phyloP scores from a whole-genome alignment of 2,797 vertebrate species.

The Apogon talboti region DNA sequence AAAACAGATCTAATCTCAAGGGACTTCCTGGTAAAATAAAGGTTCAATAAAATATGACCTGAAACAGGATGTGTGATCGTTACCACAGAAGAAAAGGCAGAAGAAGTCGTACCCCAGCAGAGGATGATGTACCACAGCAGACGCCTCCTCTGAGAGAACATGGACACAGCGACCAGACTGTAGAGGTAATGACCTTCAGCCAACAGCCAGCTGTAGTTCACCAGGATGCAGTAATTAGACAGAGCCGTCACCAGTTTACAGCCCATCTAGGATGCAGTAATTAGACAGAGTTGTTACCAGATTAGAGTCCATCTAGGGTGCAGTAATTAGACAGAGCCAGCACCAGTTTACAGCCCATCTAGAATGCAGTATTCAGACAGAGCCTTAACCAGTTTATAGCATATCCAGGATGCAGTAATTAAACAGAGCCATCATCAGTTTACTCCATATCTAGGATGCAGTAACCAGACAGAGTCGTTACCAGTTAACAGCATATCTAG shows the following conservation, averaged over 20 bases:
- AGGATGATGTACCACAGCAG: slow-evolving; percentile 86
- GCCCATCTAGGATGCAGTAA: slow-evolving; percentile 78
- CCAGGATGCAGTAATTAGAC: slow-evolving; percentile 91
- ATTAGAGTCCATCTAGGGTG: slow-evolving; percentile 86
- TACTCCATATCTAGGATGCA: slow-evolving; percentile 78
- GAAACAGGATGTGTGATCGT: too few relatives aligned
- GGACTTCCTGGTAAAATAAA: too few relatives aligned
- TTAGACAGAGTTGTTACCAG: slow-evolving; percentile 80
- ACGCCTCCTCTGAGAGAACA: slow-evolving; percentile 86
- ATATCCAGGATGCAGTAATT: too few relatives aligned
- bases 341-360: too few relatives aligned
- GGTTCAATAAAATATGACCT: too few relatives aligned
- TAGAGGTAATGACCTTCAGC: slow-evolving; percentile 92
- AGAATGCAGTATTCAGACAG: too few relatives aligned
- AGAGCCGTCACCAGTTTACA: slow-evolving; percentile 88
- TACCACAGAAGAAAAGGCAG: too few relatives aligned
- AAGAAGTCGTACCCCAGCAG: slow-evolving; percentile 85
- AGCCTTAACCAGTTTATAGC: too few relatives aligned
- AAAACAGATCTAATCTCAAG: too few relatives aligned
- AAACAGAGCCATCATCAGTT: too few relatives aligned
- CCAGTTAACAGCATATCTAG: slow-evolving; percentile 87
- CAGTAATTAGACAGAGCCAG: not conserved
- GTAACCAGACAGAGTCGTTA: slow-evolving; percentile 89
- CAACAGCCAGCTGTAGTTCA: slow-evolving; percentile 91
- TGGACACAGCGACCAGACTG: slow-evolving; percentile 86